Percentiles rank a stretch among this genome's conserved stretches.
phyloP scores from a whole-genome alignment of 53 echinoderm and acorn worm genomes.

The Echinometra lucunter region DNA sequence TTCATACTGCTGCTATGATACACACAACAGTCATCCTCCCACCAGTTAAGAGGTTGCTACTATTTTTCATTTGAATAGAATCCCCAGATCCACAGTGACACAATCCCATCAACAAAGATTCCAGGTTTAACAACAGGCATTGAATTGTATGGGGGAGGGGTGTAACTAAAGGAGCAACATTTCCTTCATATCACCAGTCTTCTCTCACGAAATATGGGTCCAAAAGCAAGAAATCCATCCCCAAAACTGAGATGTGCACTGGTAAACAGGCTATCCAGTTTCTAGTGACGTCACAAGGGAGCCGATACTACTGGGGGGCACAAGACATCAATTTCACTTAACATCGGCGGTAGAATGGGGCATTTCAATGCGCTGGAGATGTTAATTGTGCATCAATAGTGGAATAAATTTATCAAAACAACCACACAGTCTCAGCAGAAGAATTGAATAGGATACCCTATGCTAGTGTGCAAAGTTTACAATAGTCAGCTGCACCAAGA shows the following conservation, averaged over 20 bases:
- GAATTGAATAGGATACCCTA: neutral
- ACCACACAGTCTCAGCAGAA: neutral
- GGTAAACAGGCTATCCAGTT: conserved; percentile 33
- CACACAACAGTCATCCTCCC: neutral
- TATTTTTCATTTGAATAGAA: neutral
- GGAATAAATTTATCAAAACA: conserved; percentile 38
- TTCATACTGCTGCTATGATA: conserved; percentile 38
- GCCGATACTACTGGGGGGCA: conserved; percentile 38
- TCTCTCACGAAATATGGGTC: conserved; percentile 5
- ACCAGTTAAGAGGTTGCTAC: neutral
- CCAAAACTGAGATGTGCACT: conserved; percentile 23
- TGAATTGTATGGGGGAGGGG: conserved; percentile 1
- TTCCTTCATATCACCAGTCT: neutral
- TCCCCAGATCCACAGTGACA: conserved; percentile 6
- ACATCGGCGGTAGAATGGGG: neutral
- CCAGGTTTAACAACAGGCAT: conserved; percentile 4
- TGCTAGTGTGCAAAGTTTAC: neutral
- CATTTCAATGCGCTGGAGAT: conserved; percentile 15
- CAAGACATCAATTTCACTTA: conserved; percentile 38
- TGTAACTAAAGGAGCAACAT: neutral
- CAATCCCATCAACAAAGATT: neutral
- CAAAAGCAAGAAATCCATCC: conserved; percentile 28
- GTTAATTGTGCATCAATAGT: conserved; percentile 44
- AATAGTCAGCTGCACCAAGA: neutral
- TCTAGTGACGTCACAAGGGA: conserved; percentile 31